Conservation (phyloP, 2,888 invertebrate genomes). For the Euproctis similis region DNA sequence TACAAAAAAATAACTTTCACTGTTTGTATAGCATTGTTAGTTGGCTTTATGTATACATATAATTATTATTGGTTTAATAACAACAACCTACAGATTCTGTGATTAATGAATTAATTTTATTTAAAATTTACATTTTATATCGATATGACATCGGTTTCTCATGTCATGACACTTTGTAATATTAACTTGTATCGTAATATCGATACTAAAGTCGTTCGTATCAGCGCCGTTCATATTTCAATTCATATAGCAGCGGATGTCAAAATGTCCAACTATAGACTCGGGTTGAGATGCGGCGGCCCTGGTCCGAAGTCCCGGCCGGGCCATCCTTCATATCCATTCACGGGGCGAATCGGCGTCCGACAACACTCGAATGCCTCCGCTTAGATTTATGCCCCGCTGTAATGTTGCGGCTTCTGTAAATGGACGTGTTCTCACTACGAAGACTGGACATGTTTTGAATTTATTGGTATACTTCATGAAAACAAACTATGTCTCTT, state of each 20-base stretch:
- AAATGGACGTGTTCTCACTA: conserved; percentile 68
- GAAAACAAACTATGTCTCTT: conserved; percentile 45
- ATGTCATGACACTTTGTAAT: conserved; percentile 23
- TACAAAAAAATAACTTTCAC: too few species aligned
- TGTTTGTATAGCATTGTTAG: too few species aligned
- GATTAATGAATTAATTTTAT: too few species aligned
- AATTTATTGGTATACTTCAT: conserved; percentile 55
- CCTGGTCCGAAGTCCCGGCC: conserved; percentile 30
- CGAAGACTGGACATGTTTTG: conserved; percentile 53
- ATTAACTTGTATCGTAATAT: conserved; percentile 29
- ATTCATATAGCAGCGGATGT: conserved; percentile 63
- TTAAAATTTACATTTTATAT: too few species aligned
- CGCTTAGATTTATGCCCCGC: conserved; percentile 64
- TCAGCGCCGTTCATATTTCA: conserved; percentile 61
- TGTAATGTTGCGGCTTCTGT: conserved; percentile 63
- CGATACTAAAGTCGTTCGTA: conserved; percentile 35
- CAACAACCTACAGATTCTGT: too few species aligned
- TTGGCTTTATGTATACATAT: too few species aligned
- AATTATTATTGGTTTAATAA: too few species aligned
- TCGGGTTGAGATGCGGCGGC: conserved; percentile 43
- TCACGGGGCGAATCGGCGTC: conserved; percentile 44
- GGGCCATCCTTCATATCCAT: conserved; percentile 68
- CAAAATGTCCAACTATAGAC: conserved; percentile 56
- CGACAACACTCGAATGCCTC: conserved; percentile 49
- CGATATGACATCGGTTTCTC: too few species aligned